A percentile compares a stretch with the other conserved stretches of the same genome.
These are phyloP conservation scores for Dipodomys spectabilis DNA, from an alignment of 2,113 vertebrate genomes.

Conservation along the genomic window DNA sequence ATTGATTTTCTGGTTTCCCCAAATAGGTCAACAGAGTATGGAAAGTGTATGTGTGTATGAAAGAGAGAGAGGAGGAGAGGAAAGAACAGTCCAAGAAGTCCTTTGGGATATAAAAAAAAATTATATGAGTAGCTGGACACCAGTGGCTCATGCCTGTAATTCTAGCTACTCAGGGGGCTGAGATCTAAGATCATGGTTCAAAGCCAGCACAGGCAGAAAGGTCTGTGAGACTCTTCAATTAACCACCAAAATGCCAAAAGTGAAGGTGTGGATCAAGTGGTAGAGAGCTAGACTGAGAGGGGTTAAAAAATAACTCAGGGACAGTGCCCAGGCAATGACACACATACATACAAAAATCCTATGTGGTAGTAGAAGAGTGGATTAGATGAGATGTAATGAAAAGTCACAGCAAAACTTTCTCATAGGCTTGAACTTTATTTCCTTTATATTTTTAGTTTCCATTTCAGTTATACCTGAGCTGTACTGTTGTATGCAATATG, in stretches of 20 bases:
- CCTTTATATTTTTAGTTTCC: slow-evolving; percentile 5
- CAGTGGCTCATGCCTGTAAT: no score
- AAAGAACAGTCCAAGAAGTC: background rate
- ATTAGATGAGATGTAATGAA: background rate
- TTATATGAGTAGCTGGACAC: no score
- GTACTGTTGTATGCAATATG: background rate
- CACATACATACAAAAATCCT: no score
- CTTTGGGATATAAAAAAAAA: background rate
- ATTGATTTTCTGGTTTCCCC: background rate
- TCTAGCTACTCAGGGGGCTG: no score
- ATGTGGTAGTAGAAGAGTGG: background rate
- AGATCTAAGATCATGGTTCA: no score
- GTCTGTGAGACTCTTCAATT: no score
- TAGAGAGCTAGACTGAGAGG: no score
- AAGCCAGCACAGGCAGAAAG: no score
- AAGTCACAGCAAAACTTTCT: background rate
- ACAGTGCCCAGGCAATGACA: no score
- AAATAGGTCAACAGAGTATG: background rate
- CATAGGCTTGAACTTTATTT: slow-evolving; percentile 31
- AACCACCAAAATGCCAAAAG: no score
- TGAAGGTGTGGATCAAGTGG: no score
- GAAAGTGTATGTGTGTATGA: background rate
- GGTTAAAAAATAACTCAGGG: no score
- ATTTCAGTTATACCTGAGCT: background rate
- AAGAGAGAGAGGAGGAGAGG: background rate